A percentile compares a stretch with the other conserved stretches of the same genome.
Conservation (phyloP, 2,113 vertebrate species). For the Lanius ludovicianus region DNA sequence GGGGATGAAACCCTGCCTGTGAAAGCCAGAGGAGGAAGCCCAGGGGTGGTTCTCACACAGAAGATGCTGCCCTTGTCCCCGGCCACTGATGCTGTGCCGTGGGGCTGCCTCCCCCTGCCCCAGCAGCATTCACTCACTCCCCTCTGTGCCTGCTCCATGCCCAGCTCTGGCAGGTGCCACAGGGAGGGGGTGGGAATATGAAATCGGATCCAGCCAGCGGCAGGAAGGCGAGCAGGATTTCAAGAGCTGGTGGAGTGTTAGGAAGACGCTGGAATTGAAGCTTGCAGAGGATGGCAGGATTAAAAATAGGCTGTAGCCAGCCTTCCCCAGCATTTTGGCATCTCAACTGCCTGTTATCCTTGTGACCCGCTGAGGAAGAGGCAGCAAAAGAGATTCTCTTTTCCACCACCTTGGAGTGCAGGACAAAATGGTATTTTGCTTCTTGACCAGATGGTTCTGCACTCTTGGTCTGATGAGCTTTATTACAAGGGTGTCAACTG, state of each 20-base stretch:
- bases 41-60: background rate
- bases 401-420: background rate
- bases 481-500: background rate
- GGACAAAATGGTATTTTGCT: background rate
- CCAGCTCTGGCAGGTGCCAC: background rate
- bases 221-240: background rate
- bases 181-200: background rate
- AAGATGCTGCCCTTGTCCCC: background rate
- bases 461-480: background rate
- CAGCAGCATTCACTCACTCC: background rate
- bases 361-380: background rate
- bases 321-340: background rate
- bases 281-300: background rate
- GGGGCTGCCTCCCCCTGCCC: background rate
- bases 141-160: background rate
- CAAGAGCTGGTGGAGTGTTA: background rate
- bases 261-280: background rate
- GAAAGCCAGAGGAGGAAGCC: background rate
- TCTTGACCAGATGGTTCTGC: background rate
- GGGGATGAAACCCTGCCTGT: background rate
- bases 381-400: background rate
- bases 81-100: background rate
- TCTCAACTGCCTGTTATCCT: background rate
- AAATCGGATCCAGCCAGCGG: rapidly evolving
- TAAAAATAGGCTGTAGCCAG: slow-evolving; percentile 16